Base-by-base conservation (phyloP, 2,797 vertebrate species). In the Thunnus albacares region DNA sequence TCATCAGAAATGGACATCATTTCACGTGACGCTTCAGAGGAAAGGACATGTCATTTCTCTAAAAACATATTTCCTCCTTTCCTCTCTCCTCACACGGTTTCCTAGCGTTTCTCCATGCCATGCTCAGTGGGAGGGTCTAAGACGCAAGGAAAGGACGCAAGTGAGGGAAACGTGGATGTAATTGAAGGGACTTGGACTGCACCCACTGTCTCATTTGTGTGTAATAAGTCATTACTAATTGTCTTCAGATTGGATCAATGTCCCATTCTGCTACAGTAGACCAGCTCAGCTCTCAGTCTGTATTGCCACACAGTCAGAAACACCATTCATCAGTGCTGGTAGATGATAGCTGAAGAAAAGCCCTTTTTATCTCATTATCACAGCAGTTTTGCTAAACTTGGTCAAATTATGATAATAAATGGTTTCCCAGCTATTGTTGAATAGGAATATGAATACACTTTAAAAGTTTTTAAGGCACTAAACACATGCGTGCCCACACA, bases 191-290 rank as follows among this genome's bases (percentile, higher is more conserved):
- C 9, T 38, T 38, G 9, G 38, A 11, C 11, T 38, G 38, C 38
- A 38, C 9, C 9, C 38, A 38, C 11, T 5, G 79, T 83, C 84
- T 88, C 85, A 85, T 89, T 93, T 90, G 91, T 86, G 88, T 81
- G 82, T 90, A 93, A 92, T 93, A 94, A 92, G 92, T 92, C 73
- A 85, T 93, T 89, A 92, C 93, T 95, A 96, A 95, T 93, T 94
- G 92, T 92, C 83, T 87, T 81, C 86, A 84, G 88, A 90, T 90
- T 85, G 89, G 90, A 94, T 93, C 88, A 88, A 91, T 93, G 89
- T 91, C 84, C 89, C 83, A 6, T 80, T 85, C 75, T 88, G 77
- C 73, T 70, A 22, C 73, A 70, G 30, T 22, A 38, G 53, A 59
- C 51, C 57, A 6, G 60, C 80, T 79, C 67, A 65, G 87, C 67